Evolutionary conservation across 2,113 vertebrate species (phyloP).

Genomic region (Gracilinanus agilis): DNA sequence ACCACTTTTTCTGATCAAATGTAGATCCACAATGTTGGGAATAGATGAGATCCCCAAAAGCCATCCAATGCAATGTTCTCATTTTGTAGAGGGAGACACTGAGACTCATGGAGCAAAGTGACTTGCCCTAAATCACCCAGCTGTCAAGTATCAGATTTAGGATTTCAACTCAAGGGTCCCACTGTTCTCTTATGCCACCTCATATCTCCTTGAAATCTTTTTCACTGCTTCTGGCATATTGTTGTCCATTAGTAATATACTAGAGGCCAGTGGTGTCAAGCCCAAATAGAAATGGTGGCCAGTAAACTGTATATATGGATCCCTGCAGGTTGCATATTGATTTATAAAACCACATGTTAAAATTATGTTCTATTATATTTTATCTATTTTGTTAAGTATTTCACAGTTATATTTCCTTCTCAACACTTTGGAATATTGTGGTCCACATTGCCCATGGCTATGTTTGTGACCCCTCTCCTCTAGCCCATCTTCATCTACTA

Average conservation of each 20-base stretch:
- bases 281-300: not conserved
- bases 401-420: not conserved
- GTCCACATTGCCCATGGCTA: not conserved
- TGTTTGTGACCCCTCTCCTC: not conserved
- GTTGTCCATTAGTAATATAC: not conserved
- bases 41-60: not conserved
- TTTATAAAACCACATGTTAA: not conserved
- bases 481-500: not conserved
- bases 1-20: not conserved
- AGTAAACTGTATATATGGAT: not conserved
- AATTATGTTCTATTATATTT: not conserved
- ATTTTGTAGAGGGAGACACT: not conserved
- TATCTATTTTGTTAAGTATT: not conserved
- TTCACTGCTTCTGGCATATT: not conserved
- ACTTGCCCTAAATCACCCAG: not conserved
- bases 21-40: not conserved
- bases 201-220: not conserved
- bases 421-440: not conserved
- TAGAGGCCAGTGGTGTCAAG: not conserved
- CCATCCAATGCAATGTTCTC: not conserved
- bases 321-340: not conserved
- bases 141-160: not conserved
- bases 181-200: not conserved
- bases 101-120: not conserved
- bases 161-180: not conserved